Base-by-base conservation (phyloP, 2,797 vertebrate species). In the Alectoris magna region DNA sequence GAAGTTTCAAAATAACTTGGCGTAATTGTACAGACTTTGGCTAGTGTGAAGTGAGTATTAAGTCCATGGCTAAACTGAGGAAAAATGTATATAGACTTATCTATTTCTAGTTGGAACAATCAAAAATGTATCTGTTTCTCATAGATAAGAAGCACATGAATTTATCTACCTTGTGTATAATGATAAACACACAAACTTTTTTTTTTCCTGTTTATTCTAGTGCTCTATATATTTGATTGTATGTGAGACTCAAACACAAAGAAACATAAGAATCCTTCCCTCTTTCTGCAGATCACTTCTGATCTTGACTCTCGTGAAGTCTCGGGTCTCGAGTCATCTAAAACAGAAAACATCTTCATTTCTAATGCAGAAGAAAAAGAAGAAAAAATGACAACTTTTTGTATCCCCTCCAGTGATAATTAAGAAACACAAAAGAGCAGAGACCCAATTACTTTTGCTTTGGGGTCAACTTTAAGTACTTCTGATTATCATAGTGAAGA, bases 391-490 rank as follows among this genome's bases (percentile, higher is more conserved):
- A 60, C 48, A 59, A 9, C 71, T 91, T 84, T 90, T 90, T 67
- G 2, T 79, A 66, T 75, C 72, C 62, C 27, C 72, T 94, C 72
- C 84, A 93, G 66, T 89, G 58, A 63, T 72, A 94, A 94, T 92
- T 81, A 95, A 83, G 78, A 89, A 39, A 76, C 13, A 85, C 49
- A 87, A 78, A 93, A 87, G 55, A 87, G 5, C 1, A 3, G 46
- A 95, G 41, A 91, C 66, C 31, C 0, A 87, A 83, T 95, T 94
- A 84, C 64, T 92, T 93, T 72, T 87, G 51, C 69, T 90, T 84
- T 83, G 66, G 82, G 78, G 44, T 90, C 87, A 95, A 68, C 81
- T 91, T 91, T 80, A 93, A 93, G 58, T 93, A 89, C 87, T 94
- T 94, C 69, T 93, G 88, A 91, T 93, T 88, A 79, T 87, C 71